A percentile compares a stretch with the other conserved stretches of the same genome.
Conservation (phyloP, 2,113 vertebrate genomes). For the Peromyscus maniculatus region DNA sequence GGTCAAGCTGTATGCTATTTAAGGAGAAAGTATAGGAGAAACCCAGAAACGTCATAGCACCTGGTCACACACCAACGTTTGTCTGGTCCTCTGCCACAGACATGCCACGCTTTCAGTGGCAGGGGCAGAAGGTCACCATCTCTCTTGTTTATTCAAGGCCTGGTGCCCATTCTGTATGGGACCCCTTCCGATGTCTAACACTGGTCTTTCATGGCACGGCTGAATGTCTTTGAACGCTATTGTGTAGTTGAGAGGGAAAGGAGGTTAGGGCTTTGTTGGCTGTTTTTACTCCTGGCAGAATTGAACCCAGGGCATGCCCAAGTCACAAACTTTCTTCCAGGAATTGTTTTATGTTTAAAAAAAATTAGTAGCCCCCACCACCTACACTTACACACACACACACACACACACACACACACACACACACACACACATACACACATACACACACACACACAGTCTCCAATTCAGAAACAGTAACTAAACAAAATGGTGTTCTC, state of each 20-base stretch:
- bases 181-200: constrained; percentile 60
- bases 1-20: constrained; percentile 16
- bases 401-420: neutral
- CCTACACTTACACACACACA: neutral
- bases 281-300: constrained; percentile 43
- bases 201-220: constrained; percentile 64
- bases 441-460: neutral
- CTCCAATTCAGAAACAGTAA: constrained; percentile 36
- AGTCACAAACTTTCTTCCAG: constrained; percentile 31
- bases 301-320: constrained; percentile 9
- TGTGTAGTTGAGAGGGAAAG: constrained; percentile 61
- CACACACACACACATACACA: neutral
- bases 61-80: constrained; percentile 13
- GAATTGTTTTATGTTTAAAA: constrained; percentile 64
- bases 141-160: constrained; percentile 73
- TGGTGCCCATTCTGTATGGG: constrained; percentile 58
- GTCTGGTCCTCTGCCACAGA: constrained; percentile 5
- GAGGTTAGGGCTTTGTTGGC: constrained; percentile 62
- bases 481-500: constrained; percentile 77
- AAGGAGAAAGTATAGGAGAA: constrained; percentile 33
- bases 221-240: constrained; percentile 70
- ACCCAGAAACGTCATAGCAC: neutral
- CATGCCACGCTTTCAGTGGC: constrained; percentile 22
- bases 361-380: neutral
- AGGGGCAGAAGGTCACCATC: constrained; percentile 58